Evolutionary conservation across 1,140 invertebrate species (phyloP).

Genomic region (Ganaspis sp.): DNA sequence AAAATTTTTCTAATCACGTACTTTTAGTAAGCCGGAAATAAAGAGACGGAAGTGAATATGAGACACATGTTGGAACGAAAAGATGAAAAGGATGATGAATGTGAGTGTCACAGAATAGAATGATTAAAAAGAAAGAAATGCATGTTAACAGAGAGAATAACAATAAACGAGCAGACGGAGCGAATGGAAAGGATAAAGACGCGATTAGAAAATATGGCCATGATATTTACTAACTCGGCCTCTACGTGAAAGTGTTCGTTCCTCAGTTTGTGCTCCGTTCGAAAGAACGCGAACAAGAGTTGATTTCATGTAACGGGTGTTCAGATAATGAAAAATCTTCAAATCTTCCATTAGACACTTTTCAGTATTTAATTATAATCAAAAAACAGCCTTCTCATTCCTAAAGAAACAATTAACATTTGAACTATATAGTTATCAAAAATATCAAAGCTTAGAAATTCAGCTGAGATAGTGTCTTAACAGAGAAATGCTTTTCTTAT

Average conservation of each 20-base stretch:
- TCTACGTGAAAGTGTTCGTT: conserved; percentile 68
- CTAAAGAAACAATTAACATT: too few relatives aligned
- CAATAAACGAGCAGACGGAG: conserved; percentile 45
- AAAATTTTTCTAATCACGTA: too few relatives aligned
- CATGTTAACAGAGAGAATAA: conserved; percentile 37
- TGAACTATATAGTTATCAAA: too few relatives aligned
- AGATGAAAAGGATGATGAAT: neutral
- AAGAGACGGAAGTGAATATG: neutral
- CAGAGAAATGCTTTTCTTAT: too few relatives aligned
- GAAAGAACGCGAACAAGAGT: conserved; percentile 57
- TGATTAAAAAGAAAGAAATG: neutral
- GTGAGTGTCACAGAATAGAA: neutral
- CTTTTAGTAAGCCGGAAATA: too few relatives aligned
- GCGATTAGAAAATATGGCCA: conserved; percentile 68
- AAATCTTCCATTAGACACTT: too few relatives aligned
- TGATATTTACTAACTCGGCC: conserved; percentile 70
- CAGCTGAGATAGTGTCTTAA: too few relatives aligned
- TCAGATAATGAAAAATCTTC: conserved; percentile 26
- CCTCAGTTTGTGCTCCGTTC: conserved; percentile 60
- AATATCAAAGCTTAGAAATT: too few relatives aligned
- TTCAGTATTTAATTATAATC: neutral
- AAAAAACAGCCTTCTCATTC: neutral
- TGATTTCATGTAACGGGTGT: conserved; percentile 64
- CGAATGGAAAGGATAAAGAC: conserved; percentile 55
- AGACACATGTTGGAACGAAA: neutral